phyloP scores from a whole-genome alignment of 2,888 invertebrate genomes.

The Palloptera scutellata region DNA sequence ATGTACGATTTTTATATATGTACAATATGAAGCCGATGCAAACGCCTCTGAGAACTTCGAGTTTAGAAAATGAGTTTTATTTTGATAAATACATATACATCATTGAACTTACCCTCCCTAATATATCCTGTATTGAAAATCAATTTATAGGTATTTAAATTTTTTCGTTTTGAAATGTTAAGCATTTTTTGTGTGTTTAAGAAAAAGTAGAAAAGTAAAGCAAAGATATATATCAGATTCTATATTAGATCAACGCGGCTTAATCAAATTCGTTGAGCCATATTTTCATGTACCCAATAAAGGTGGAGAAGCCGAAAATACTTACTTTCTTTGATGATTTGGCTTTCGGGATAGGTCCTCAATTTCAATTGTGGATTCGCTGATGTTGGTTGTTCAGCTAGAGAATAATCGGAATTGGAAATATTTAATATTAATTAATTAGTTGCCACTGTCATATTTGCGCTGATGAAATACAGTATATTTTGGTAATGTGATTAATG shows the following conservation, averaged over 20 bases:
- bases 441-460: background rate
- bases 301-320: slow-evolving; percentile 43
- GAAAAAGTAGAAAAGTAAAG: too few relatives aligned
- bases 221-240: too few relatives aligned
- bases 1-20: too few relatives aligned
- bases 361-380: slow-evolving; percentile 68
- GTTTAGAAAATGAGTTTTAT: background rate
- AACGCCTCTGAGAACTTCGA: too few relatives aligned
- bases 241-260: too few relatives aligned
- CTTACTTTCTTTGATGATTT: slow-evolving; percentile 87
- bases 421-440: slow-evolving; percentile 1
- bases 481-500: background rate
- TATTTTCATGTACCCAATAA: too few relatives aligned
- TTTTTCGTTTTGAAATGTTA: slow-evolving; percentile 36
- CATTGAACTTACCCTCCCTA: slow-evolving; percentile 64
- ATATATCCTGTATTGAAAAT: slow-evolving; percentile 61
- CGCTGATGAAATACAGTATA: background rate
- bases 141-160: slow-evolving; percentile 29
- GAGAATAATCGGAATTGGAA: slow-evolving; percentile 1
- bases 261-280: too few relatives aligned
- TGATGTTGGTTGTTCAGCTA: slow-evolving; percentile 33
- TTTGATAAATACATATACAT: background rate
- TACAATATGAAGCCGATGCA: too few relatives aligned
- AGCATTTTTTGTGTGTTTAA: slow-evolving; percentile 42
- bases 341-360: slow-evolving; percentile 79